Base-by-base conservation (phyloP, 35 echinoderm and acorn worm species). In the Holothuria glaberrima region DNA sequence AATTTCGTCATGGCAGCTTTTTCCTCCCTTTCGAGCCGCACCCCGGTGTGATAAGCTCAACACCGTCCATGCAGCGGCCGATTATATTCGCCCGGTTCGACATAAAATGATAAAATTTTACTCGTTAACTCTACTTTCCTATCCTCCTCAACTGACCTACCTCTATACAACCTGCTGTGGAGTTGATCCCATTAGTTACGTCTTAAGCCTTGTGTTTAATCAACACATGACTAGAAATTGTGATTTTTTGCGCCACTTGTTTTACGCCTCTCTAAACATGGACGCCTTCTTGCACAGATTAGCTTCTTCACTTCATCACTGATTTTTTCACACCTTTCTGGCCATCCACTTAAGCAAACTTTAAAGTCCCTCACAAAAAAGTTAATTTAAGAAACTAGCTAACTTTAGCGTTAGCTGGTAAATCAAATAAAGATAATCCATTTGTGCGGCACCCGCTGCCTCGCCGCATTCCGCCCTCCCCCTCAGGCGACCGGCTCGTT, bases 401-500 rank as follows among this genome's bases (percentile, higher is more conserved):
- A 78, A 78, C 74, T 78, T 48, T 78, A 78, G 41, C 38, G 66
- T 78, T 78, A 78, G 41, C 74, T 78, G 74, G 74, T 78, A 78
- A 78, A 78, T 78, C 74, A 33, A 78, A 78, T 78, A 41, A 48
- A 48, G 41, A n/a, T 78, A 78, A 78, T 78, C 74, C 73, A 41
- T 69, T 27, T 48, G 74, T 17, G 36, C 74, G 50, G 74, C 74
- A 78, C 74, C 44, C 35, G 36, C 33, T 48, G 74, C 2, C 74
- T 45, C 21, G n/a, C 24, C 38, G 21, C 27, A 48, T 48, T 48
- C 74, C 74, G 44, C 44, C 41, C 74, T 24, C 44, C n/a, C 38
- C 74, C 74, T 78, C 44, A 35, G 74, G 74, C 74, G 35, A 78
- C 36, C 21, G 38, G 74, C 74, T 78, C 74, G 74, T 78, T 78